Evolutionary conservation across 2,888 invertebrate genomes (phyloP), one percentile per base, ranked within the genome.

Genomic region (Smittia aterrima): DNA sequence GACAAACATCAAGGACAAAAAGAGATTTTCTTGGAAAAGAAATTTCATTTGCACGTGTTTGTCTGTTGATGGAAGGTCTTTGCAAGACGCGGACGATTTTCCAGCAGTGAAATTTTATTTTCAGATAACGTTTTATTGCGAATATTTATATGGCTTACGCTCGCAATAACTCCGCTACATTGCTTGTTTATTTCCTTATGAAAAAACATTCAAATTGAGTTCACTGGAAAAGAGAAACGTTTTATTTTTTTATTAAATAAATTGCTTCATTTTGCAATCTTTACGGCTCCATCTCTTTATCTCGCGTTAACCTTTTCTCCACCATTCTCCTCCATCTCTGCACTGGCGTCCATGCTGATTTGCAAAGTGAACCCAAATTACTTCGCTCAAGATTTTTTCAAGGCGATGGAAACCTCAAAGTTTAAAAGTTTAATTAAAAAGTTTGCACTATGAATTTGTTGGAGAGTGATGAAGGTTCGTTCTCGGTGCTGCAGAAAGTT

Each of bases 371-470:
- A 32, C 32, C 32, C 32, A 9, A 32, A 32, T 3, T 9, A n/a
- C 9, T 32, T 32, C 32, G 32, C 32, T 32, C 32, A 32, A 32
- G 32, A 32, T 32, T 32, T 32, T 32, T 32, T 32, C 9, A 6
- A 6, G 3, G 32, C 32, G 32, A 32, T 3, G 32, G 32, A 32
- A 32, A 32, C 32, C 32, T 32, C 32, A 9, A 32, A 32, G 32
- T 47, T 47, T 47, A 7, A 64, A 58, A 64, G 64, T 64, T 64
- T 64, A 64, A 64, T 64, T 64, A 64, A 64, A 58, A 64, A 64
- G 13, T 64, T 64, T 27, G 53, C 25, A 27, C 64, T 24, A 25
- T 64, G 64, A 64, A 24, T 27, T 64, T 64, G 58, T 11, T 64
- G 24, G 1, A 4, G 4, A 27, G 64, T n/a, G 64, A 64, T 13